These are phyloP conservation scores for Scomberomorus guttatus DNA, from an alignment of 2,797 vertebrate species.

Conservation along the genomic window DNA sequence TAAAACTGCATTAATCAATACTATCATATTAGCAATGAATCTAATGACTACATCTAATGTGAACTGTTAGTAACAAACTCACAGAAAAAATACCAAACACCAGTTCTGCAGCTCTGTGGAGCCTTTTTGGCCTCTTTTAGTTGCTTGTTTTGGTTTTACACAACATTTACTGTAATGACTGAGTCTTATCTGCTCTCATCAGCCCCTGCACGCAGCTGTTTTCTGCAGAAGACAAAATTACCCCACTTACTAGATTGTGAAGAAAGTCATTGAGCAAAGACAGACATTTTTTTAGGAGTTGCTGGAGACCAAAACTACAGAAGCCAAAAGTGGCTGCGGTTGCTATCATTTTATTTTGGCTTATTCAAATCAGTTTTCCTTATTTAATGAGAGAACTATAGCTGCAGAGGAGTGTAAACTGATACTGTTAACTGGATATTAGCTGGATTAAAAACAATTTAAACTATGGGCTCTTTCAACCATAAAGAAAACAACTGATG, in stretches of 20 bases:
- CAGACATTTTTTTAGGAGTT: neutral
- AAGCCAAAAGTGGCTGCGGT: no score
- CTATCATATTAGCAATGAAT: neutral
- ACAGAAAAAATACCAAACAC: no score
- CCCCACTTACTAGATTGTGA: neutral
- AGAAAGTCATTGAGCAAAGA: neutral
- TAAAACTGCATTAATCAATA: slow-evolving; percentile 39
- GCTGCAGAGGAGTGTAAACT: neutral
- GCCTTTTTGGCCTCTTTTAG: no score
- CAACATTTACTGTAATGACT: no score
- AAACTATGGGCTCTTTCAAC: neutral
- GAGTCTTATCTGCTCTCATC: no score
- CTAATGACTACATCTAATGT: neutral
- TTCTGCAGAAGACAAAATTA: neutral
- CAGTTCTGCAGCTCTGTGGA: neutral
- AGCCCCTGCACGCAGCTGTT: no score
- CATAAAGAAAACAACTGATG: neutral
- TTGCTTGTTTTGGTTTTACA: no score
- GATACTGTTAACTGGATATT: neutral
- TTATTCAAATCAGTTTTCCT: no score
- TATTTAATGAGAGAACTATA: neutral
- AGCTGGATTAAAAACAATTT: neutral
- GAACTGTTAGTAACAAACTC: neutral
- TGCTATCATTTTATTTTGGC: neutral
- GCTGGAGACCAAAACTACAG: neutral